A percentile compares a stretch with the other conserved stretches of the same genome.
Conservation (phyloP, 2,888 invertebrate species). For the Ashinkailepas kermadecensis region DNA sequence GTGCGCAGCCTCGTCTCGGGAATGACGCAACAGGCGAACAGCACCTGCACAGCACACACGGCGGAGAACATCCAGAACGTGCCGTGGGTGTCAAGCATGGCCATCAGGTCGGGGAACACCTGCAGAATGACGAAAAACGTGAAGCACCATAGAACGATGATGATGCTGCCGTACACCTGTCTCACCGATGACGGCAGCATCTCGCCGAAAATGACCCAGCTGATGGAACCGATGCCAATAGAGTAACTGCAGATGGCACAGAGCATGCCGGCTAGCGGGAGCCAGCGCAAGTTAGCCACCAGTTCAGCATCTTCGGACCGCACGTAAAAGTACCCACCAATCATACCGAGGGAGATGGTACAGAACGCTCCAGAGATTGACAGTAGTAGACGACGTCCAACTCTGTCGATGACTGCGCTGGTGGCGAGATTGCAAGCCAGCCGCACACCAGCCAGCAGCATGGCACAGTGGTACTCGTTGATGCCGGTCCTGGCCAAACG, state of each 20-base stretch:
- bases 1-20: constrained; percentile 89
- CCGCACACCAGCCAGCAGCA: constrained; percentile 80
- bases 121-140: constrained; percentile 83
- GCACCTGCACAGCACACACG: constrained; percentile 61
- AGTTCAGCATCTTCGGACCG: constrained; percentile 38
- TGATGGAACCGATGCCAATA: background rate
- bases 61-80: constrained; percentile 74
- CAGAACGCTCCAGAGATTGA: constrained; percentile 72
- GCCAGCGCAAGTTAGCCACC: background rate
- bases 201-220: constrained; percentile 12
- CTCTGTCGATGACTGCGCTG: constrained; percentile 74
- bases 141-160: constrained; percentile 81
- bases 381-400: constrained; percentile 80
- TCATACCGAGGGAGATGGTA: constrained; percentile 58
- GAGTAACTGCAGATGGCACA: background rate
- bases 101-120: constrained; percentile 62
- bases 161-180: constrained; percentile 78
- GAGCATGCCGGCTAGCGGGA: background rate
- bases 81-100: constrained; percentile 57
- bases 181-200: constrained; percentile 46
- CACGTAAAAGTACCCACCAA: constrained; percentile 71
- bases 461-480: constrained; percentile 65
- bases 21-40: constrained; percentile 73
- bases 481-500: constrained; percentile 69
- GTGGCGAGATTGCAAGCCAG: constrained; percentile 80